phyloP scores from a whole-genome alignment of 2,888 invertebrate species.

The Parapristionchus giblindavisi region DNA sequence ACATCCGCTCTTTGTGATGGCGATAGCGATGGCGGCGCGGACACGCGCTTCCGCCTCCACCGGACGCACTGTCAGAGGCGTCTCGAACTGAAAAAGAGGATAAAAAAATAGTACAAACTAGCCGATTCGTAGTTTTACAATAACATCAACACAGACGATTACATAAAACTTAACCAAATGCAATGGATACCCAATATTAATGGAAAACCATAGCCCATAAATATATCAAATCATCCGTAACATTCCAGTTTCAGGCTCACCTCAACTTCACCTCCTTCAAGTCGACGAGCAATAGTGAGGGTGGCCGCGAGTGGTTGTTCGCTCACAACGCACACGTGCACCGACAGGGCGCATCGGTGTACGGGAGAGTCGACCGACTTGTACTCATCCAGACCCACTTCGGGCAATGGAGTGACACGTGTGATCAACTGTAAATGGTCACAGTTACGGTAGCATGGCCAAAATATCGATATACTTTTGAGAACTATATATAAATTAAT shows the following conservation, averaged over 20 bases:
- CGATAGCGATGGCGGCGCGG: conserved; percentile 12
- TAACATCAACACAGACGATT: too few relatives aligned
- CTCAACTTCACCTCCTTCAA: conserved; percentile 3
- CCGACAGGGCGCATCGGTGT: conserved; percentile 21
- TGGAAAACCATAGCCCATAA: background rate
- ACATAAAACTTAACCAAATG: too few relatives aligned
- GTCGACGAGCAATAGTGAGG: background rate
- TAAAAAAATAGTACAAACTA: background rate
- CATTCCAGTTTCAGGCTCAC: background rate
- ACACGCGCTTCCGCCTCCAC: conserved; percentile 28
- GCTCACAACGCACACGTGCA: conserved; percentile 1
- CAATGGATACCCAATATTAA: background rate
- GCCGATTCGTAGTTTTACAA: background rate
- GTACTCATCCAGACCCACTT: conserved; percentile 23
- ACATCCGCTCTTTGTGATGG: conserved; percentile 1
- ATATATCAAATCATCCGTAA: conserved; percentile 9
- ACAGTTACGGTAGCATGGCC: background rate
- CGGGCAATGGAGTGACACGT: conserved; percentile 6
- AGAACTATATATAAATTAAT: background rate
- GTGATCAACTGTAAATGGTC: conserved; percentile 13
- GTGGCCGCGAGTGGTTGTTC: conserved; percentile 25
- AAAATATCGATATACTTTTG: background rate
- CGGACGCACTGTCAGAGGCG: conserved; percentile 9
- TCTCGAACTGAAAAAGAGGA: conserved; percentile 26
- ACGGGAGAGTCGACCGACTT: background rate